Base-by-base conservation (phyloP, 2,797 vertebrate species). In the Fratercula arctica region DNA sequence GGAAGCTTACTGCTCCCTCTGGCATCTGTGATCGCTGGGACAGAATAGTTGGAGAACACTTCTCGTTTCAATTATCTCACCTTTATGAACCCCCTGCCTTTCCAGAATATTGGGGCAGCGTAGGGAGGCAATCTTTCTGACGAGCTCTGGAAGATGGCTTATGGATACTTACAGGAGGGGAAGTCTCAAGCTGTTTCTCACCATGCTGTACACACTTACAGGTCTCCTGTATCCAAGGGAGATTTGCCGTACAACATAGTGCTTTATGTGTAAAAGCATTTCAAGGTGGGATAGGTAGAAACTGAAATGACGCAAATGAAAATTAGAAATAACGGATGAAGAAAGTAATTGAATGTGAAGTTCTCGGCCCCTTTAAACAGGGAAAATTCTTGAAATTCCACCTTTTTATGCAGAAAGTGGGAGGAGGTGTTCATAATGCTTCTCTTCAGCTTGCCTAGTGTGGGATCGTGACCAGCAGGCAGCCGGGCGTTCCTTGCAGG, bases 1-100 rank as follows among this genome's bases (percentile, higher is more conserved):
- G 59, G 50, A 48, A 86, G 18, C 48, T 63, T 19, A 3, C n/a
- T 59, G 51, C 12, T 87, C 16, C 26, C 39, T 59, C 24, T 37
- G 24, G 41, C 50, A 33, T 48, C 75, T 72, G 46, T 3, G 3
- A 0, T 45, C 10, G 0, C n/a, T 0, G 0, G 48, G 53, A 14
- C 17, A 35, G 31, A 41, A 16, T 6, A 53, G 11, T 12, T 37
- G 67, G 50, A 57, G 60, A 37, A 37, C 5, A 5, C 11, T 90
- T 60, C 14, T 56, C 0, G 0, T 13, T 46, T 87, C 23, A 31
- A 1, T 74, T 48, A 37, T 59, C 54, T 60, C 17, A 16, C 10
- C 35, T 77, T 67, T 5, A 3, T 50, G 48, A 70, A 15, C 23
- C 9, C 20, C 20, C 18, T 64, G 33, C 51, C 51, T 46, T 85